Conservation (phyloP, 2,888 invertebrate species). For the Bimastos eiseni region DNA sequence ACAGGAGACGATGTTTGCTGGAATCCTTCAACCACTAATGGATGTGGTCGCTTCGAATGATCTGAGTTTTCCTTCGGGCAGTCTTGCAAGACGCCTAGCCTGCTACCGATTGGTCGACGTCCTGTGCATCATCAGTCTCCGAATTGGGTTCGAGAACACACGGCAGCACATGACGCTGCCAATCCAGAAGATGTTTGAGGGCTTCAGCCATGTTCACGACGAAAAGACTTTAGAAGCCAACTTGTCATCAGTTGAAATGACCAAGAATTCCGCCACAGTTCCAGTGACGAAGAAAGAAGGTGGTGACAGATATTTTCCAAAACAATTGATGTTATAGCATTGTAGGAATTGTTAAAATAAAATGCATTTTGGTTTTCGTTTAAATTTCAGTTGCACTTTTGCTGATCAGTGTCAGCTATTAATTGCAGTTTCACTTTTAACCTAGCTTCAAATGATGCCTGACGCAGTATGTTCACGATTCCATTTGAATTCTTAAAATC, state of each 20-base stretch:
- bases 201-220: constrained; percentile 51
- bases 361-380: background rate
- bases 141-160: constrained; percentile 66
- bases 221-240: background rate
- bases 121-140: constrained; percentile 70
- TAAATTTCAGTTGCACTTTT: background rate
- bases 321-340: background rate
- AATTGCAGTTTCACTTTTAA: background rate
- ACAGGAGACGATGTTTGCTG: constrained; percentile 82
- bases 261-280: background rate
- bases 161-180: constrained; percentile 57
- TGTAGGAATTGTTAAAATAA: background rate
- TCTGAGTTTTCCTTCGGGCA: constrained; percentile 78
- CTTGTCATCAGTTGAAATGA: background rate
- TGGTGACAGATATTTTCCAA: background rate
- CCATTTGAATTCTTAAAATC: background rate
- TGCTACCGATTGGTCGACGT: constrained; percentile 81
- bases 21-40: constrained; percentile 80
- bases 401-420: background rate
- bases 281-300: background rate
- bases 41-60: constrained; percentile 79
- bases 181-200: constrained; percentile 58
- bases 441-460: constrained; percentile 1
- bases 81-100: constrained; percentile 70
- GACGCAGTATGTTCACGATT: background rate